phyloP scores from a whole-genome alignment of 2,113 vertebrate species.

The Aspidoscelis tigris region DNA sequence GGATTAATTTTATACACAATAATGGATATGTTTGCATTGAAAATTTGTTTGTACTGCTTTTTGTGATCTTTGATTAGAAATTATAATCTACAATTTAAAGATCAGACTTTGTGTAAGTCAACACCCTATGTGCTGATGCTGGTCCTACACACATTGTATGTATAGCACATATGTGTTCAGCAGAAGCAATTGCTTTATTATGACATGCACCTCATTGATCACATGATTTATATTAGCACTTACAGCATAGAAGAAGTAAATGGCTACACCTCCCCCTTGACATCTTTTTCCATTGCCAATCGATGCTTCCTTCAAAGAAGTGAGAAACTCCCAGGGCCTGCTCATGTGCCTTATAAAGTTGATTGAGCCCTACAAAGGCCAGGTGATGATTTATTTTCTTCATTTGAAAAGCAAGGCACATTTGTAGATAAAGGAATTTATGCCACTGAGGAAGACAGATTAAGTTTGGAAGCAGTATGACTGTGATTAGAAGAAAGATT shows the following conservation, averaged over 20 bases:
- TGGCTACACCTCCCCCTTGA: constrained; percentile 22
- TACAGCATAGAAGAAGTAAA: neutral
- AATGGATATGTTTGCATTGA: no score
- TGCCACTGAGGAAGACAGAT: neutral
- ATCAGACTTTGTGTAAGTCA: neutral
- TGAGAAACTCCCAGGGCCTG: neutral
- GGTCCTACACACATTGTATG: neutral
- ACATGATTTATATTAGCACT: neutral
- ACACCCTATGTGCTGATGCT: neutral
- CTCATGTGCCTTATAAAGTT: neutral
- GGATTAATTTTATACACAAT: no score
- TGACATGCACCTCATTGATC: neutral
- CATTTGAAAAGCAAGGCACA: neutral
- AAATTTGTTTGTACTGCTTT: no score
- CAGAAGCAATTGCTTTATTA: constrained; percentile 2
- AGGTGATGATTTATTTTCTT: neutral
- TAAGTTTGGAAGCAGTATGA: neutral
- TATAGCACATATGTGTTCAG: neutral
- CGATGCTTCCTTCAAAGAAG: neutral
- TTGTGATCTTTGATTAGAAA: no score
- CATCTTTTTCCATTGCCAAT: constrained; percentile 23
- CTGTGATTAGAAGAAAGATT: no score
- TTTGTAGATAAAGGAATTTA: rapidly evolving
- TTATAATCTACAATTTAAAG: no score
- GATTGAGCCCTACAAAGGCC: constrained; percentile 25